Conservation (phyloP, 2,113 vertebrate genomes). For the Callorhinus ursinus region DNA sequence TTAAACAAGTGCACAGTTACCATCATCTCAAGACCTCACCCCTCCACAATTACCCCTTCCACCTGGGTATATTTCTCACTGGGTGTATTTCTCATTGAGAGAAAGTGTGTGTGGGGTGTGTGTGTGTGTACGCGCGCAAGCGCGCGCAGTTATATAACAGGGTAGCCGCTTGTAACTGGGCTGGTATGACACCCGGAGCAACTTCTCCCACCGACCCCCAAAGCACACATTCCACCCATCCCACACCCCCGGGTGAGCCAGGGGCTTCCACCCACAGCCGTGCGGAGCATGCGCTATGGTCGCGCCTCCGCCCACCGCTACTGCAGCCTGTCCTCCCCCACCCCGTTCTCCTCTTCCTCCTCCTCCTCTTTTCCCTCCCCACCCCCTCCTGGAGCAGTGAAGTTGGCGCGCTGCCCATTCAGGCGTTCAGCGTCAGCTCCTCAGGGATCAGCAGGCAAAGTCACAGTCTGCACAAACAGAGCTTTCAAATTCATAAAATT, state of each 20-base stretch:
- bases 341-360: not conserved
- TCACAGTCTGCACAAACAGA: slow-evolving; percentile 98
- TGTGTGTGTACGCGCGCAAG: not conserved
- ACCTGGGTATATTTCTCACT: slow-evolving; percentile 52
- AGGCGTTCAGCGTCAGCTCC: slow-evolving; percentile 91
- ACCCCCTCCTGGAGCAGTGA: slow-evolving; percentile 78
- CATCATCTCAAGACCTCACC: slow-evolving; percentile 75
- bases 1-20: slow-evolving; percentile 80
- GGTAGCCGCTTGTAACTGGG: not conserved
- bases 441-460: slow-evolving; percentile 97
- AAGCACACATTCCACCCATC: not conserved
- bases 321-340: not conserved
- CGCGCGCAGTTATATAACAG: not conserved
- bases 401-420: slow-evolving; percentile 90
- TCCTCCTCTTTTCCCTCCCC: slow-evolving; percentile 52
- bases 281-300: not conserved
- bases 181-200: not conserved
- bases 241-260: not conserved
- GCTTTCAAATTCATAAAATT: slow-evolving; percentile 99
- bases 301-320: not conserved
- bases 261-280: accelerated
- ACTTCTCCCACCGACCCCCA: not conserved
- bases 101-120: not conserved
- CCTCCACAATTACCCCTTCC: slow-evolving; percentile 70
- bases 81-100: slow-evolving; percentile 56